Base-by-base conservation (phyloP, 2,888 invertebrate genomes). In the Idaea dimidiata region DNA sequence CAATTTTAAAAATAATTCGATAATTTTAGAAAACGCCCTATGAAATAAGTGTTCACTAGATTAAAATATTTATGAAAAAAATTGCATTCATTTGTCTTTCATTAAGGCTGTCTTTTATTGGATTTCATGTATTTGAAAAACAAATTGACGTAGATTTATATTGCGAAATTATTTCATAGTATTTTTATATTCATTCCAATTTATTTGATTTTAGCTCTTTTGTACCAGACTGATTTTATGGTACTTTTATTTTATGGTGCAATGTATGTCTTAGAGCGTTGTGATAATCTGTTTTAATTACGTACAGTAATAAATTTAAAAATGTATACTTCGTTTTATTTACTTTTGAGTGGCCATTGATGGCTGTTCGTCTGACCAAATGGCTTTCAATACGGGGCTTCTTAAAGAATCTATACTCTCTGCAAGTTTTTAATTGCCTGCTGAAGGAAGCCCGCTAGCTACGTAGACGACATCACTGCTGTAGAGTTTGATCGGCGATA, bases 181-280 rank as follows among this genome's bases (percentile, higher is more conserved):
- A 91, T 92, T 91, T 81, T 91, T 91, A 88, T 91, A 91, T 90
- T 90, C 87, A 91, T 91, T 91, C 89, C 89, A 87, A 81, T 86
- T 83, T 82, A 81, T 84, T 89, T 88, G 80, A 77, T 87, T 85
- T 84, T 88, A 89, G 86, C 87, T 87, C 85, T 87, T 90, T 86
- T 86, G 91, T 91, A 92, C 91, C 91, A 91, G 92, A 91, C 91
- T 91, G 91, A 92, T 92, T 92, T 92, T 84, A 87, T 82, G 91
- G 91, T 92, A 91, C 92, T 87, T 91, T 92, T 89, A 85, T 91
- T 90, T 91, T 88, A 90, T 89, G 91, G 91, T 92, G 92, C 92
- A 92, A 92, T 92, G 90, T 90, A 89, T 89, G 87, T 92, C 87
- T 43, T 91, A 91, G 91, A 91, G 90, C 91, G 91, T 92, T 92